These are phyloP conservation scores for Caranx melampygus DNA, from an alignment of 2,113 vertebrate genomes.

Conservation along the genomic window DNA sequence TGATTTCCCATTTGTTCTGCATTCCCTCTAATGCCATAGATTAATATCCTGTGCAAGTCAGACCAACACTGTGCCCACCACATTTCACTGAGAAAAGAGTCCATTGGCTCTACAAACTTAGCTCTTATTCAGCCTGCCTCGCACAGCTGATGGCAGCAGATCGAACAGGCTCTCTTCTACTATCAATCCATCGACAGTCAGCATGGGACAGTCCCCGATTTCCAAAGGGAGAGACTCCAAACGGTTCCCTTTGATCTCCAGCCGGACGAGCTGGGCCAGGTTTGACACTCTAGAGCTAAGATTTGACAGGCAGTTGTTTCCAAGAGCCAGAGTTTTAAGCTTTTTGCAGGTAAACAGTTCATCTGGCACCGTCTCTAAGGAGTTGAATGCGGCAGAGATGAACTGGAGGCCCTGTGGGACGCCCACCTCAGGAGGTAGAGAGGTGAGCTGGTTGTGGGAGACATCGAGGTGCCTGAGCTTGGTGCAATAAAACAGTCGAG, in stretches of 20 bases:
- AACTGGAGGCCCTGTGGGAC: constrained; percentile 87
- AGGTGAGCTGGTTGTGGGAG: constrained; percentile 87
- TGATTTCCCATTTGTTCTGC: not conserved
- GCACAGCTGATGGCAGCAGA: constrained; percentile 82
- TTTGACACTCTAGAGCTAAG: constrained; percentile 84
- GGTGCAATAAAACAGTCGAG: constrained; percentile 86
- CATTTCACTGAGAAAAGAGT: not conserved
- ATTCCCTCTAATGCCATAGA: not conserved
- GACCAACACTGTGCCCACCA: too few relatives aligned
- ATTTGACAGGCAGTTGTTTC: constrained; percentile 84
- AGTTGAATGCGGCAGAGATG: constrained; percentile 87
- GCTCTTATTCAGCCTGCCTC: constrained; percentile 72
- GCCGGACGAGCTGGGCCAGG: constrained; percentile 81
- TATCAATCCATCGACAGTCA: constrained; percentile 81
- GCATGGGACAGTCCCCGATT: constrained; percentile 80
- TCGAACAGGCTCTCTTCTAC: constrained; percentile 86
- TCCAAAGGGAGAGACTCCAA: constrained; percentile 86
- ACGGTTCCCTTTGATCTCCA: constrained; percentile 89
- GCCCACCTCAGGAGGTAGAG: constrained; percentile 86
- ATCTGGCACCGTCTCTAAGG: constrained; percentile 86
- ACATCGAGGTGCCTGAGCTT: constrained; percentile 88
- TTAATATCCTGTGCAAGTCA: not conserved
- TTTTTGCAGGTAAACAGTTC: constrained; percentile 90
- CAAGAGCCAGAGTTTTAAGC: constrained; percentile 84
- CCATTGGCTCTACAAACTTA: constrained; percentile 42